Evolutionary conservation across 2,797 vertebrate species (phyloP).

Genomic region (Cirrhinus molitorella): DNA sequence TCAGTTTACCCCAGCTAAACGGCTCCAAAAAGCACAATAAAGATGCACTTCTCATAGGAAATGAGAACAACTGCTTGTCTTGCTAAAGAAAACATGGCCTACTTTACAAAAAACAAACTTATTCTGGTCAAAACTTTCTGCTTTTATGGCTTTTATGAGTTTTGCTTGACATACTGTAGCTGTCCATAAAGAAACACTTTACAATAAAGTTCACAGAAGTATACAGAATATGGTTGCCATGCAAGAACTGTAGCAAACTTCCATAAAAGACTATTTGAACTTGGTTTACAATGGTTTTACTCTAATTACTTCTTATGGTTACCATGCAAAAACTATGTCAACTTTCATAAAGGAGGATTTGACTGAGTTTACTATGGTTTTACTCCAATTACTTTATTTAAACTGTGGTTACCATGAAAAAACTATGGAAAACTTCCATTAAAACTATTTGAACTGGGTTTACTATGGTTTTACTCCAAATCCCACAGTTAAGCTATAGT

Average conservation of each 20-base stretch:
- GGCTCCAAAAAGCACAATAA: neutral
- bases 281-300: neutral
- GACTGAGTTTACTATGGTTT: no score
- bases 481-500: no score
- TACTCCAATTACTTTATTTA: no score
- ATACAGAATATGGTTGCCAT: neutral
- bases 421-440: no score
- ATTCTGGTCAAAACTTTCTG: neutral
- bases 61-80: neutral
- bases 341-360: no score
- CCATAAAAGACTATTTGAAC: neutral
- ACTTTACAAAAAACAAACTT: neutral
- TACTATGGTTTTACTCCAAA: no score
- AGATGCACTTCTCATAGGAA: neutral
- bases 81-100: neutral
- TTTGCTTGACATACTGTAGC: no score
- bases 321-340: no score
- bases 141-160: neutral
- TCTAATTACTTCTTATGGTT: neutral
- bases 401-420: no score
- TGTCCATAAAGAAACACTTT: no score
- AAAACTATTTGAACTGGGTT: no score
- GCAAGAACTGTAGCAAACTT: neutral
- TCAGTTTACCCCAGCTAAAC: conserved; percentile 21
- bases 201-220: no score